Evolutionary conservation across 2,797 vertebrate species (phyloP), one percentile per base, ranked within the genome.

Genomic region (Enteromius radiatus): DNA sequence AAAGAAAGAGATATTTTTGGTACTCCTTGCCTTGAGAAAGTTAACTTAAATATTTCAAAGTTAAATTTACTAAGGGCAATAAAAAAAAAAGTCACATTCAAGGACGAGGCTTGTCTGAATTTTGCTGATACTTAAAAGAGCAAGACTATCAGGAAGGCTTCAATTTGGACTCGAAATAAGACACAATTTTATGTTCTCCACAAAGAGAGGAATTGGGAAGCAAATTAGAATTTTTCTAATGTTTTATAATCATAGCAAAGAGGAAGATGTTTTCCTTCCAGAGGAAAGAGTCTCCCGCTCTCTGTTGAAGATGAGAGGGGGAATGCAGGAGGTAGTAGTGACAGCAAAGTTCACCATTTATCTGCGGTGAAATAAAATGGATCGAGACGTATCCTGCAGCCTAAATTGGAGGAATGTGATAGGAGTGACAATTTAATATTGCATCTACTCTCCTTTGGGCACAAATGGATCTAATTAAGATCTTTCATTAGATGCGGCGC

Each of bases 401-500:
- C 73, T 82, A 84, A 86, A 88, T 86, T 87, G 86, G 79, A 87
- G 80, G 82, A 89, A 88, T 87, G 86, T 84, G 87, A 89, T 88
- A 88, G 76, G 85, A 87, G 83, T 84, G 85, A 90, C 86, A 88
- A 86, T 89, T 91, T 88, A 88, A 90, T 90, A 89, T 89, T 89
- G 87, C 85, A 89, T 91, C 84, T 85, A 84, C 87, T 86, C 86
- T 88, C 86, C 88, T 91, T 87, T 88, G 90, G 88, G 88, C 88
- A 88, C 84, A 86, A 86, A 86, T 84, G 89, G 87, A 91, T 89
- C 90, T 90, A 89, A 91, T 92, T 91, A 91, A 91, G 90, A 91
- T 90, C 85, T 86, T 89, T 91, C 89, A 91, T 92, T 91, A 90
- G 90, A 90, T 90, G 89, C 76, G 82, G 69, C 31, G 47, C 80